A percentile compares a stretch with the other conserved stretches of the same genome.
Conservation (phyloP, 2,797 vertebrate species). For the Enteromius trimaculatus region DNA sequence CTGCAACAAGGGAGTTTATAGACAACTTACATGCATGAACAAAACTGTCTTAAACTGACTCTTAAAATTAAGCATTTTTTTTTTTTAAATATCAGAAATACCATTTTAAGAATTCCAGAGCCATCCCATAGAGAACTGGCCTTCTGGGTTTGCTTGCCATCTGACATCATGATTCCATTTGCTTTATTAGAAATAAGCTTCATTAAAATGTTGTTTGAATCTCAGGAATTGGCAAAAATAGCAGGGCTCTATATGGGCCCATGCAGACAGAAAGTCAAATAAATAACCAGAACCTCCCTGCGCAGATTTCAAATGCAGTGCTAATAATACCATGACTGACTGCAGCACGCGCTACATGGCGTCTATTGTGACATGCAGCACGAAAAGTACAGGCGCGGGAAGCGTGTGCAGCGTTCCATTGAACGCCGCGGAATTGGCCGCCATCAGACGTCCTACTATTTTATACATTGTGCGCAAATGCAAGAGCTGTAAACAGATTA, state of each 20-base stretch:
- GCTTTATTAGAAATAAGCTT: background rate
- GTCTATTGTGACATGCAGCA: constrained; percentile 16
- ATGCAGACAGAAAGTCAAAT: constrained; percentile 9
- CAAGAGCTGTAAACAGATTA: constrained; percentile 48
- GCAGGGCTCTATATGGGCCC: background rate
- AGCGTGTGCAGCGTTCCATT: background rate
- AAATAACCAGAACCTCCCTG: constrained; percentile 29
- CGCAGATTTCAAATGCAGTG: background rate
- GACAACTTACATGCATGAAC: background rate
- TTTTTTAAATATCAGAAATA: background rate
- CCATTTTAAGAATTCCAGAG: background rate
- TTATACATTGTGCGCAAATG: constrained; percentile 41
- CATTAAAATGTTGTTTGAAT: background rate
- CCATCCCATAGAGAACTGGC: background rate
- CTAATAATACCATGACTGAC: constrained; percentile 33
- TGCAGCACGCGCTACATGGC: constrained; percentile 30
- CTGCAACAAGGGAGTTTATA: background rate
- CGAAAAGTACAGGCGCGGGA: background rate
- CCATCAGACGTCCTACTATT: constrained; percentile 45
- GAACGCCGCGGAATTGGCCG: constrained; percentile 35
- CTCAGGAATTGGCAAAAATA: background rate
- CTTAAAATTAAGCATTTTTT: background rate
- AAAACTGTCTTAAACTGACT: background rate
- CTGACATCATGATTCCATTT: background rate
- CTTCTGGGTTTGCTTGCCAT: background rate